phyloP scores from a whole-genome alignment of 2,888 invertebrate genomes.

The Perizoma flavofasciatum region DNA sequence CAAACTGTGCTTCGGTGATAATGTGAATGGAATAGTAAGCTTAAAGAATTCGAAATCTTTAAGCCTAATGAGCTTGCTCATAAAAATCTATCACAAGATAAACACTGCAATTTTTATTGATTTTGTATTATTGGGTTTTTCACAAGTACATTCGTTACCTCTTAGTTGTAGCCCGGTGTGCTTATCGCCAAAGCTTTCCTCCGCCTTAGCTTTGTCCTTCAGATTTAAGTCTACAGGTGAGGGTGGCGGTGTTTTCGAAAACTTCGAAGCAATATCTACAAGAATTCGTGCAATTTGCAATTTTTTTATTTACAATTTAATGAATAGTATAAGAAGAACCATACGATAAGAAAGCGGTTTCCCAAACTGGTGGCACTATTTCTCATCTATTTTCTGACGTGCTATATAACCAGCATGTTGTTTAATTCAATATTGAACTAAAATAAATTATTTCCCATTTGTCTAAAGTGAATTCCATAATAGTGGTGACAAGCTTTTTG shows the following conservation, averaged over 20 bases:
- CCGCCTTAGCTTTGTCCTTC: conserved; percentile 77
- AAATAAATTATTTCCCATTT: too few relatives aligned
- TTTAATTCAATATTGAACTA: too few relatives aligned
- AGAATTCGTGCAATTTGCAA: conserved; percentile 27
- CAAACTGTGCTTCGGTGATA: conserved; percentile 17
- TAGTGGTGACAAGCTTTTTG: too few relatives aligned
- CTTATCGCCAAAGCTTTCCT: conserved; percentile 66
- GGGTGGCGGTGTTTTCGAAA: conserved; percentile 88
- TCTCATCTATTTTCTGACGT: too few relatives aligned
- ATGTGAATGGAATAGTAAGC: not conserved
- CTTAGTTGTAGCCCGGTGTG: conserved; percentile 74
- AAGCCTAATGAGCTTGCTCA: not conserved
- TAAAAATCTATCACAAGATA: too few relatives aligned
- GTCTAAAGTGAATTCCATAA: too few relatives aligned
- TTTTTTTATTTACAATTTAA: conserved; percentile 16
- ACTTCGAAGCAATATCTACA: conserved; percentile 85
- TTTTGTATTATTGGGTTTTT: too few relatives aligned
- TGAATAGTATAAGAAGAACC: too few relatives aligned
- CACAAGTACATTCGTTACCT: conserved; percentile 46
- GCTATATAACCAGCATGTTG: too few relatives aligned
- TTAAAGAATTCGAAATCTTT: not conserved
- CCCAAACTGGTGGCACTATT: too few relatives aligned
- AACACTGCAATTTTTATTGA: too few relatives aligned
- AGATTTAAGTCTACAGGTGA: conserved; percentile 87
- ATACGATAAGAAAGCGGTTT: too few relatives aligned